Base-by-base conservation (phyloP, 23 tunicate species). In the Ascidia mentula region DNA sequence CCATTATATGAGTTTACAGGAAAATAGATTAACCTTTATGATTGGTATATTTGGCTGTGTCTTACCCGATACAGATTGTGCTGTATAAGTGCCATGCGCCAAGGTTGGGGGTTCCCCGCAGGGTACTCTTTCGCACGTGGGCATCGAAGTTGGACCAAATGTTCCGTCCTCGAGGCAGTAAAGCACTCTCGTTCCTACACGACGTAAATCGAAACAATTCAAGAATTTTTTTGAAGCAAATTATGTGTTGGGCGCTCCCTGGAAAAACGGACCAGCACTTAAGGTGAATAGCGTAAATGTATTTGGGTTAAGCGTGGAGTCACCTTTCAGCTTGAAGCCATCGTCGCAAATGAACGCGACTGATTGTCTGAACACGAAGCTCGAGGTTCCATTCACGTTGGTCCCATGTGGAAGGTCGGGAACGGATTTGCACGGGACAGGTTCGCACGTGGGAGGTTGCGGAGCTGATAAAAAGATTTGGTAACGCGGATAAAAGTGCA, bases 91-190 rank as follows among this genome's bases (percentile, higher is more conserved):
- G 1, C 85, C 60, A 73, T 89, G 60, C 31, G 53, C 34, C 22
- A 80, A 12, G 6, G 30, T 32, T n/a, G 96, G 96, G 32, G 97
- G 97, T 0, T 34, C 72, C 6, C 91, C 89, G 42, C 97, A 92
- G 5, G 89, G 75, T 3, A 74, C 81, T 32, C 90, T 75, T 38
- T 87, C 86, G 53, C 97, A 92, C 1, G 32, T 15, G n/a, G 90
- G 90, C 7, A 13, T 18, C 24, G 40, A 15, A 30, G 40, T 72
- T 5, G 72, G 46, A 1, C 88, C 81, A 79, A 79, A 86, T 13
- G 38, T 72, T 13, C 90, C 90, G 73, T 86, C 90, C 79, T 86
- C 82, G 60, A 73, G 36, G 71, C 90, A 86, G 0, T 6, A 22
- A 0, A 79, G 38, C 35, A 31, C 38, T 37, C 80, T 74, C 15